Evolutionary conservation across 1,140 invertebrate genomes (phyloP).

Genomic region (Drosophila quadrilineata): DNA sequence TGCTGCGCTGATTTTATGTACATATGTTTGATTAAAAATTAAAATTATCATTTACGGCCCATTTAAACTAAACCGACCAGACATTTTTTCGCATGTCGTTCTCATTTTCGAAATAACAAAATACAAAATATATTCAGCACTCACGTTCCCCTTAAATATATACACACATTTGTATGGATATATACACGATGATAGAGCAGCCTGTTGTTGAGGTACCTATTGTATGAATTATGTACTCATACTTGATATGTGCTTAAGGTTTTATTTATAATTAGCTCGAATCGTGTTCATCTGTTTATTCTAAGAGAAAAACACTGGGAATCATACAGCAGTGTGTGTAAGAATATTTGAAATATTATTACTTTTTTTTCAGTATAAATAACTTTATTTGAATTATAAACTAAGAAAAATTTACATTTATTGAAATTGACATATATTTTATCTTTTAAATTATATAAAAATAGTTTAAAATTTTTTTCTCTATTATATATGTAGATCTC

Average conservation of each 20-base stretch:
- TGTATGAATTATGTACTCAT: slow-evolving; percentile 11
- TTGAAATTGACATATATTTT: not conserved
- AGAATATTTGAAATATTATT: not conserved
- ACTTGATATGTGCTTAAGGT: not conserved
- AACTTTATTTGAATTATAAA: no score
- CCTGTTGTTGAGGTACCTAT: slow-evolving; percentile 27
- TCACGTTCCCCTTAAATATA: slow-evolving; percentile 16
- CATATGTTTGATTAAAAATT: slow-evolving; percentile 81
- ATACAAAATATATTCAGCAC: slow-evolving; percentile 30
- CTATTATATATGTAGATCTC: no score
- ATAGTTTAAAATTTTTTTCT: not conserved
- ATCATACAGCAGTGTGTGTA: not conserved
- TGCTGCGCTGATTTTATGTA: slow-evolving; percentile 51
- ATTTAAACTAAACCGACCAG: slow-evolving; percentile 78
- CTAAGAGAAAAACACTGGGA: not conserved
- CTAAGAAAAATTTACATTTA: not conserved
- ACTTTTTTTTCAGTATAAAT: no score
- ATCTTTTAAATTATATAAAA: not conserved
- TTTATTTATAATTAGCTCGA: slow-evolving; percentile 1
- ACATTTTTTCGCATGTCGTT: slow-evolving; percentile 75
- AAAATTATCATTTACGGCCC: slow-evolving; percentile 80
- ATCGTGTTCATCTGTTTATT: not conserved
- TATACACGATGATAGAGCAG: not conserved
- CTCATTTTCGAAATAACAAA: slow-evolving; percentile 72
- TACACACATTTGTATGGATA: not conserved